Percentiles rank a stretch among this genome's conserved stretches.
phyloP scores from a whole-genome alignment of 2,888 invertebrate genomes.

The Morinoia aosen region DNA sequence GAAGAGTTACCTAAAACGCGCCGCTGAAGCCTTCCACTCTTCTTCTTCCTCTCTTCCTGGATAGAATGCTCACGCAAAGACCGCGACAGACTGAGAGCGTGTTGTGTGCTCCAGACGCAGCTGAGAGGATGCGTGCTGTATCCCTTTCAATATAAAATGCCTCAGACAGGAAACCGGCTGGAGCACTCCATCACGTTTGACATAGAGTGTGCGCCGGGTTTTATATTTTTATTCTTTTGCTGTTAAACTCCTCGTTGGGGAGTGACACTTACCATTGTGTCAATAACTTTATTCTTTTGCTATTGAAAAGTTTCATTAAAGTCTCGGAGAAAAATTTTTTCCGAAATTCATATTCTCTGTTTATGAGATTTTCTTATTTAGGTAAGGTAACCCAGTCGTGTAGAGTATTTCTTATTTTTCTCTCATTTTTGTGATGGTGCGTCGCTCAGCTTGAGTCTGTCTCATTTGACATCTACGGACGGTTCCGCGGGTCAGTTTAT shows the following conservation, averaged over 20 bases:
- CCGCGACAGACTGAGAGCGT: not conserved
- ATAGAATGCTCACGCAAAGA: not conserved
- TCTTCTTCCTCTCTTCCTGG: not conserved
- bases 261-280: not conserved
- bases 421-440: not conserved
- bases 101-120: not conserved
- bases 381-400: not conserved
- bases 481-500: conserved; percentile 1
- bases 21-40: not conserved
- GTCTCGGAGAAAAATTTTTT: too few species aligned
- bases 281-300: not conserved
- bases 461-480: not conserved
- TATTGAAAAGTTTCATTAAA: too few species aligned
- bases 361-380: not conserved
- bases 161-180: not conserved
- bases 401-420: not conserved
- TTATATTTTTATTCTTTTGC: not conserved
- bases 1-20: not conserved
- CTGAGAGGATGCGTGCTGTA: not conserved
- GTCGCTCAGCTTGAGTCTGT: not conserved
- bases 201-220: not conserved
- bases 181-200: not conserved
- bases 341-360: too few species aligned
- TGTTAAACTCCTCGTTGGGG: not conserved
- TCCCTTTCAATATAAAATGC: not conserved